Evolutionary conservation across 1,140 invertebrate genomes (phyloP).

Genomic region (Neomicropteryx cornuta): DNA sequence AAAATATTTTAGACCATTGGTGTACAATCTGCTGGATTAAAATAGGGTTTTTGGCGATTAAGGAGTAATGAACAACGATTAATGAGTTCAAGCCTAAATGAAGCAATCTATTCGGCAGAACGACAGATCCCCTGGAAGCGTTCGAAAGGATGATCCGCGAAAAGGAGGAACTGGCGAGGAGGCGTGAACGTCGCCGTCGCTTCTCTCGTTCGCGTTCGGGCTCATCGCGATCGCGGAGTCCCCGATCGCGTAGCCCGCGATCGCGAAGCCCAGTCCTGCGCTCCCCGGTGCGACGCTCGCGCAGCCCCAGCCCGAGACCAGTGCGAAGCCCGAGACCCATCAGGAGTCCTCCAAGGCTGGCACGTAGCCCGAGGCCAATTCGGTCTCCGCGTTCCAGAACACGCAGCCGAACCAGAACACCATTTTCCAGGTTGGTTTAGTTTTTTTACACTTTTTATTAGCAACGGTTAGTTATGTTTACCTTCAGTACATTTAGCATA

Average conservation of each 20-base stretch:
- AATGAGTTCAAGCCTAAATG: background rate
- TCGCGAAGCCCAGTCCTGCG: constrained; percentile 19
- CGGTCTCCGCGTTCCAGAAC: constrained; percentile 23
- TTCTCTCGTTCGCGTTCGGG: constrained; percentile 23
- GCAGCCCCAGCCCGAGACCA: constrained; percentile 10
- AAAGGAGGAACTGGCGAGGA: constrained; percentile 62
- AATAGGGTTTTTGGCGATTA: too few species aligned
- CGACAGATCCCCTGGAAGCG: constrained; percentile 71
- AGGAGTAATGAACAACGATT: too few species aligned
- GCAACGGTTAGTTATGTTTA: background rate
- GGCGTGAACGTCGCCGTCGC: constrained; percentile 50
- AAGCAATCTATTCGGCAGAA: too few species aligned
- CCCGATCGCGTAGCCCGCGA: constrained; percentile 19
- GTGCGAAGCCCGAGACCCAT: constrained; percentile 2
- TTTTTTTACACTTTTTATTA: background rate
- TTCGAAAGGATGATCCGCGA: constrained; percentile 77
- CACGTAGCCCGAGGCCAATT: constrained; percentile 17
- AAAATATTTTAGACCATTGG: too few species aligned
- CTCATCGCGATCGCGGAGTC: constrained; percentile 17
- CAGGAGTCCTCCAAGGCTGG: constrained; percentile 15
- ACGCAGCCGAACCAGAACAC: constrained; percentile 23
- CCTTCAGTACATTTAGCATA: background rate
- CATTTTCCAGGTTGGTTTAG: constrained; percentile 32
- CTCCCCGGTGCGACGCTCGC: constrained; percentile 14
- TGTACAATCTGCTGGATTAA: too few species aligned